These are phyloP conservation scores for Leptodactylus fallax DNA, from an alignment of 2,797 vertebrate genomes.

Conservation along the genomic window DNA sequence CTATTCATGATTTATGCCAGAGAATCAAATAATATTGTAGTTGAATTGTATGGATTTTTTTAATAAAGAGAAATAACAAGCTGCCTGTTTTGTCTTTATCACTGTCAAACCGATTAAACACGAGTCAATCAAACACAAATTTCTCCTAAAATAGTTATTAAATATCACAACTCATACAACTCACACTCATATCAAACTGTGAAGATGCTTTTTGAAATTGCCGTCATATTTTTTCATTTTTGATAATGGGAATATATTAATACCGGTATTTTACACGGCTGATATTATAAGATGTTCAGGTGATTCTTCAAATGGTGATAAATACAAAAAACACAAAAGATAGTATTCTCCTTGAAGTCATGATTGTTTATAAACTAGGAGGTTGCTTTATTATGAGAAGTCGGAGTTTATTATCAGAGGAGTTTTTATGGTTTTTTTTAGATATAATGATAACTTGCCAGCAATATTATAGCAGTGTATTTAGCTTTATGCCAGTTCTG, in stretches of 20 bases:
- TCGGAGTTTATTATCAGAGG: no score
- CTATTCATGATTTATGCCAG: neutral
- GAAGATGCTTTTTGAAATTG: neutral
- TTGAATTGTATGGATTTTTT: neutral
- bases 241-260: neutral
- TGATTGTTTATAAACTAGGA: no score
- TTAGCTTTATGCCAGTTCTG: no score
- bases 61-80: constrained; percentile 1
- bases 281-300: neutral
- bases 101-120: constrained; percentile 24
- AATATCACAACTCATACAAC: neutral
- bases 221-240: neutral
- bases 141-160: constrained; percentile 10
- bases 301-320: neutral
- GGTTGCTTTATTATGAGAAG: no score
- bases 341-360: no score
- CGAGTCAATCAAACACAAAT: constrained; percentile 10
- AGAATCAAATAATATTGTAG: neutral
- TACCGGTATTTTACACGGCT: neutral
- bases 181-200: neutral
- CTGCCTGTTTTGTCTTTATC: constrained; percentile 13
- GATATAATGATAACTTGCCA: no score
- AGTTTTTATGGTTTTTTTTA: no score
- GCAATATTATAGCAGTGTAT: no score
- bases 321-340: neutral